Evolutionary conservation across 35 echinoderm and acorn worm genomes (phyloP).

Genomic region (Acanthaster planci): DNA sequence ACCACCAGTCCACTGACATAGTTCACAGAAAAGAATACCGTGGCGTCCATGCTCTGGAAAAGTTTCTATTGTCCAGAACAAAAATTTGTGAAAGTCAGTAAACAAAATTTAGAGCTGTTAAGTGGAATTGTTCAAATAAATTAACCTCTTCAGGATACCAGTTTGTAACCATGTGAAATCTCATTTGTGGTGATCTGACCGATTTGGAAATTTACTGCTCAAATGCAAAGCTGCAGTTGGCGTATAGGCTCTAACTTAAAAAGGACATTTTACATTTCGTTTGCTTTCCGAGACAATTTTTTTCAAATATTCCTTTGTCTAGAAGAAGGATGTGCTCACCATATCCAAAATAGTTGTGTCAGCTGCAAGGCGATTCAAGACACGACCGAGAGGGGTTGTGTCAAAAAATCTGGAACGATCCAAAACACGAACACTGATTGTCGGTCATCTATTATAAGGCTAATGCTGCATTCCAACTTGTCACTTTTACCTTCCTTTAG

Average conservation of each 20-base stretch:
- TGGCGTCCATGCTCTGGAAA: conserved; percentile 35
- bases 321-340: conserved; percentile 35
- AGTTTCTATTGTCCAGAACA: conserved; percentile 33
- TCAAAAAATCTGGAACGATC: conserved; percentile 73
- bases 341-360: conserved; percentile 78
- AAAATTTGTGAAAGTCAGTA: too few species aligned
- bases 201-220: neutral
- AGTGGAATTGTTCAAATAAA: too few species aligned
- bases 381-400: conserved; percentile 80
- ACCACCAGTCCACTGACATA: conserved; percentile 55
- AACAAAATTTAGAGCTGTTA: too few species aligned
- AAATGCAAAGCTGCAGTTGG: neutral
- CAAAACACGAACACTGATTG: too few species aligned
- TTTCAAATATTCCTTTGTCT: too few species aligned
- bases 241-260: neutral
- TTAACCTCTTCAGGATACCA: too few species aligned
- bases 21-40: conserved; percentile 26
- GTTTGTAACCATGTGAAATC: too few species aligned
- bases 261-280: neutral
- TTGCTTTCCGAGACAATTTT: neutral
- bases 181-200: too few species aligned
- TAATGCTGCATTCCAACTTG: too few species aligned
- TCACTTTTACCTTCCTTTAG: too few species aligned
- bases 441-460: too few species aligned
- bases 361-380: conserved; percentile 81